Conservation (phyloP, 2,113 vertebrate genomes). For the Cyanoliseus patagonus region DNA sequence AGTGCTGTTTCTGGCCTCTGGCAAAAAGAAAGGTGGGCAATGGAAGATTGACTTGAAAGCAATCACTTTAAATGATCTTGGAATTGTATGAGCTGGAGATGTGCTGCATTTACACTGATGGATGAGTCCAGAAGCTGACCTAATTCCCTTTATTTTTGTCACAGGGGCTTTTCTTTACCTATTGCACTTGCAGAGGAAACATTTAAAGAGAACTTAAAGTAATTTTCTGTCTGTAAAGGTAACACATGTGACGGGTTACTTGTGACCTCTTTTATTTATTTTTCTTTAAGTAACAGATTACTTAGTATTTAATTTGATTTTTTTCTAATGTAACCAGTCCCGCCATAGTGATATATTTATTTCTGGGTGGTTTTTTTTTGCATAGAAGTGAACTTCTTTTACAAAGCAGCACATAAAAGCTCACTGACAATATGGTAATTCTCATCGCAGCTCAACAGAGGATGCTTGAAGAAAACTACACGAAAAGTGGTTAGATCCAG, state of each 20-base stretch:
- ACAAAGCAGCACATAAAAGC: background rate
- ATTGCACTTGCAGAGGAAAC: background rate
- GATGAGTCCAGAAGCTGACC: constrained; percentile 12
- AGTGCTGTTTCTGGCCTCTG: constrained; percentile 41
- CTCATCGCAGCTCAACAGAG: background rate
- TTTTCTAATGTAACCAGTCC: background rate
- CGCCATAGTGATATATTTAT: background rate
- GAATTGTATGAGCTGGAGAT: background rate
- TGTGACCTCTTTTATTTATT: background rate
- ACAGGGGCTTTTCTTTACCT: background rate
- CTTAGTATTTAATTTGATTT: background rate
- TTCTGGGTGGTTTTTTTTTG: background rate
- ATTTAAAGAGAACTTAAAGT: background rate
- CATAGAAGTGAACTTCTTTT: background rate
- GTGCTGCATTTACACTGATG: background rate
- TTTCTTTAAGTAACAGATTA: background rate
- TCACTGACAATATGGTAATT: background rate
- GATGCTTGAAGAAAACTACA: background rate
- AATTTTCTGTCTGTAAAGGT: background rate
- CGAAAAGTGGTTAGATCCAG: background rate
- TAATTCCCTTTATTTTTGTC: constrained; percentile 11
- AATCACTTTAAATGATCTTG: constrained; percentile 31
- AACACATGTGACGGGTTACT: background rate
- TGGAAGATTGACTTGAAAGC: constrained; percentile 29
- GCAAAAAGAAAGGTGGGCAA: background rate